Percentiles rank a stretch among this genome's conserved stretches.
These are phyloP conservation scores for Ifrita kowaldi DNA, from an alignment of 2,113 vertebrate species.

Conservation along the genomic window DNA sequence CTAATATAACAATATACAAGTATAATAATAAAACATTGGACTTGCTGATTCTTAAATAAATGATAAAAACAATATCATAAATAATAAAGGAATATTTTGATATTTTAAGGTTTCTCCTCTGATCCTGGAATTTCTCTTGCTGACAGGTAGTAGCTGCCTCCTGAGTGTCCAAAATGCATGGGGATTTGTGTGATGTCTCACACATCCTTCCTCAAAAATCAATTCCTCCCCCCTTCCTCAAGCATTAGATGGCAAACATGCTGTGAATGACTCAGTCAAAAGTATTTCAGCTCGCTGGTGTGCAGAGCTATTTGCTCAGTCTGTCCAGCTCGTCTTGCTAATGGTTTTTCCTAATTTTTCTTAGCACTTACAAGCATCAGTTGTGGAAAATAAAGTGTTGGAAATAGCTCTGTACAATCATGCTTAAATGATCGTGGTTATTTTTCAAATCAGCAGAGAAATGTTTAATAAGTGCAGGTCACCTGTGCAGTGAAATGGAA, in stretches of 20 bases:
- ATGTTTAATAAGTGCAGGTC: conserved; percentile 22
- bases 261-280: background rate
- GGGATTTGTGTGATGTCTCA: background rate
- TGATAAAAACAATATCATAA: too few relatives aligned
- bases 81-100: background rate
- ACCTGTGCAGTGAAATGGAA: background rate
- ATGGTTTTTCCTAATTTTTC: background rate
- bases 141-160: background rate
- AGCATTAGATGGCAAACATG: background rate
- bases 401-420: background rate
- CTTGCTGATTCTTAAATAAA: background rate
- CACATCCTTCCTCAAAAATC: background rate
- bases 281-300: background rate
- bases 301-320: background rate
- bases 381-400: background rate
- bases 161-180: background rate
- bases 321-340: background rate
- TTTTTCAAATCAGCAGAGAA: conserved; percentile 9
- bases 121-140: background rate
- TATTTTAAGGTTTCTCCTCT: background rate
- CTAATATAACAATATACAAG: background rate
- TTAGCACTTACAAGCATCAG: background rate
- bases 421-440: background rate
- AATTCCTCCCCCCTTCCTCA: accelerated
- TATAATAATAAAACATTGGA: background rate